Percentiles rank a stretch among this genome's conserved stretches.
Conservation (phyloP, 2,113 vertebrate species). For the Junco hyemalis region DNA sequence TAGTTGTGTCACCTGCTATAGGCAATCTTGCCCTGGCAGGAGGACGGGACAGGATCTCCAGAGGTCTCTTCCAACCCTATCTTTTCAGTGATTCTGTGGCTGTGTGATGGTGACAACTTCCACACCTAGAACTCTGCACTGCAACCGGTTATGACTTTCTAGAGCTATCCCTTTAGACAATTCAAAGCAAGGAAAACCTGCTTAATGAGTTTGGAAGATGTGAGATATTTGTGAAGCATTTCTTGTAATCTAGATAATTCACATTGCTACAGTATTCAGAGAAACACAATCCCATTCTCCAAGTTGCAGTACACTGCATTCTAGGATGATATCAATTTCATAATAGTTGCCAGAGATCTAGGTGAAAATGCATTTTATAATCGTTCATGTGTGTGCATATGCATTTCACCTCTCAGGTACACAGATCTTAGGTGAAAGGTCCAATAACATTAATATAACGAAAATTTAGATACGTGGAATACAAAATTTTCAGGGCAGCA, state of each 20-base stretch:
- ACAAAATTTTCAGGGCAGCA: neutral
- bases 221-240: neutral
- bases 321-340: neutral
- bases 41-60: neutral
- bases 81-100: neutral
- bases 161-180: neutral
- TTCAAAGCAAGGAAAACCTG: neutral
- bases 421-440: neutral
- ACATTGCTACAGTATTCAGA: neutral
- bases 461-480: neutral
- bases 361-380: neutral
- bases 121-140: neutral
- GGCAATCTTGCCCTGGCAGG: rapidly evolving
- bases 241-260: neutral
- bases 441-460: neutral
- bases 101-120: neutral
- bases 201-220: neutral
- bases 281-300: neutral
- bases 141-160: neutral
- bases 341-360: neutral
- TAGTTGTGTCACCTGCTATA: neutral
- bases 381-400: rapidly evolving
- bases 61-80: neutral
- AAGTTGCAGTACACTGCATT: neutral
- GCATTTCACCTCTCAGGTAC: neutral